These are phyloP conservation scores for Neocrepidodera transversa DNA, from an alignment of 2,888 invertebrate species.

Conservation along the genomic window DNA sequence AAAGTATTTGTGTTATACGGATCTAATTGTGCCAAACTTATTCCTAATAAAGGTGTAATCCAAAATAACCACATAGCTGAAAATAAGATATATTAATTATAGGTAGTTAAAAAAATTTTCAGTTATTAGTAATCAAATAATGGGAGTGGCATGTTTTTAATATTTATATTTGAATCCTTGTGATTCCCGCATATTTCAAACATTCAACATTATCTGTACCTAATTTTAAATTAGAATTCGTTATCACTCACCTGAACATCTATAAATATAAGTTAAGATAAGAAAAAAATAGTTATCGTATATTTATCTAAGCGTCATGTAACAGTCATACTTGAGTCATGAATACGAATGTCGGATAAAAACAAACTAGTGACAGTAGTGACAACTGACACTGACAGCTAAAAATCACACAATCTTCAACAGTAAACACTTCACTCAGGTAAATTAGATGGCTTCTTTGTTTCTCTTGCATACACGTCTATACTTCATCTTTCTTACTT, in stretches of 20 bases:
- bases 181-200: conserved; percentile 6
- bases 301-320: conserved; percentile 24
- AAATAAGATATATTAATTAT: conserved; percentile 24
- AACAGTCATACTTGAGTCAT: conserved; percentile 14
- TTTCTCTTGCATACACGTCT: no score
- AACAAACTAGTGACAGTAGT: background rate
- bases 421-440: no score
- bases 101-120: conserved; percentile 2
- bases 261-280: conserved; percentile 11
- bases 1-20: conserved; percentile 29
- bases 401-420: no score
- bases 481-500: no score
- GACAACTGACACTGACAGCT: background rate
- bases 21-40: conserved; percentile 38
- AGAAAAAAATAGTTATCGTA: conserved; percentile 10
- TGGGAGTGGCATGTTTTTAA: conserved; percentile 35
- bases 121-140: conserved; percentile 22
- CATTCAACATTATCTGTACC: background rate
- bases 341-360: background rate
- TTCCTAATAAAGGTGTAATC: conserved; percentile 28
- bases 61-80: conserved; percentile 41
- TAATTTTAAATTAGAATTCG: background rate
- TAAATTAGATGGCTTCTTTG: no score
- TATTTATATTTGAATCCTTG: conserved; percentile 3
- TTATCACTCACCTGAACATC: conserved; percentile 31